Conservation (phyloP, 2,797 vertebrate genomes). For the Hydrolagus colliei region DNA sequence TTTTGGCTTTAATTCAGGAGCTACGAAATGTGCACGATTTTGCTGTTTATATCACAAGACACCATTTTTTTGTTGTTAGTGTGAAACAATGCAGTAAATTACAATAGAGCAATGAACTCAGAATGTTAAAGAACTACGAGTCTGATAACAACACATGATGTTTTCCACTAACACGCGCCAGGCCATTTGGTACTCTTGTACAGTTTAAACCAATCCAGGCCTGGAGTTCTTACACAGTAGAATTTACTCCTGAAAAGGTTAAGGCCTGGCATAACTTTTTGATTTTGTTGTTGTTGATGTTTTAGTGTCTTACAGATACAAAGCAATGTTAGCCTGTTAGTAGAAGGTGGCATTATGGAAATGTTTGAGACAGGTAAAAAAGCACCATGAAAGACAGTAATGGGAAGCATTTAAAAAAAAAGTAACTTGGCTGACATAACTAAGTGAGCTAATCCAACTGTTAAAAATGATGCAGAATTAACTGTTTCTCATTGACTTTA, state of each 20-base stretch:
- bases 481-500: constrained; percentile 13
- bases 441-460: neutral
- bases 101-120: neutral
- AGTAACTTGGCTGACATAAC: neutral
- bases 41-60: neutral
- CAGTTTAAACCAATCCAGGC: neutral
- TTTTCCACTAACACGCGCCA: constrained; percentile 17
- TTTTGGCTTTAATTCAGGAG: neutral
- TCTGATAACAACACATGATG: neutral
- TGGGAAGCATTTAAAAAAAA: neutral
- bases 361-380: neutral
- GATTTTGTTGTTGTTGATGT: neutral
- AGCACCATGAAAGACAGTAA: neutral
- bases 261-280: no score
- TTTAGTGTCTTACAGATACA: constrained; percentile 22
- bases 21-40: neutral
- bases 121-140: neutral
- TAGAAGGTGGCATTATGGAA: neutral
- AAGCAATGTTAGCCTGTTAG: neutral
- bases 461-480: neutral
- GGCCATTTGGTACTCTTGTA: neutral
- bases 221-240: neutral
- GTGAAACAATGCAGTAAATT: constrained; percentile 24
- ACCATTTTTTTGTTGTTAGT: constrained; percentile 6
- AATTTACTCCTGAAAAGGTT: no score